A percentile compares a stretch with the other conserved stretches of the same genome.
These are phyloP conservation scores for Amazona finschi DNA, from an alignment of 2,797 vertebrate species.

Conservation along the genomic window DNA sequence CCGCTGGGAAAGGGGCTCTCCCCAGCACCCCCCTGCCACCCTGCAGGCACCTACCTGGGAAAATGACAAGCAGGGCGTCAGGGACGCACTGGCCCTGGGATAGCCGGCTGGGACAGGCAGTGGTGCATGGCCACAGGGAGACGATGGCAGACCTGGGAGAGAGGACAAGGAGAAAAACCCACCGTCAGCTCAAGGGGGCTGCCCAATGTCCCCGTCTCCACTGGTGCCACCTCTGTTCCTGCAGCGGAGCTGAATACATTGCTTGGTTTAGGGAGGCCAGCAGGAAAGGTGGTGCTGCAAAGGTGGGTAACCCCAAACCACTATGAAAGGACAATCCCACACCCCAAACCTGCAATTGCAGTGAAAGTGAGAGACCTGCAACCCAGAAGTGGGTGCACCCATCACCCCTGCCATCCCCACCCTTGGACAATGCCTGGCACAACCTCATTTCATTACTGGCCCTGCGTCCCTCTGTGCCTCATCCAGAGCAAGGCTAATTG, in stretches of 20 bases:
- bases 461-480: background rate
- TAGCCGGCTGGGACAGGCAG: background rate
- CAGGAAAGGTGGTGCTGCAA: background rate
- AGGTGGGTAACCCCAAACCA: background rate
- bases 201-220: background rate
- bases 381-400: background rate
- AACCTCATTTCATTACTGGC: constrained; percentile 22
- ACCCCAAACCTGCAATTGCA: background rate
- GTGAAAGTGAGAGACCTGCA: background rate
- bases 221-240: background rate
- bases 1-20: background rate
- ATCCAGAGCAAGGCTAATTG: constrained; percentile 51
- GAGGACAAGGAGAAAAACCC: background rate
- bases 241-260: fast-evolving
- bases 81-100: background rate
- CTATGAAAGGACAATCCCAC: fast-evolving
- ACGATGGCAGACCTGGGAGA: background rate
- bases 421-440: fast-evolving
- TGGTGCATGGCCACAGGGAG: constrained; percentile 16
- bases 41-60: background rate
- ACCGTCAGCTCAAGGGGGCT: background rate
- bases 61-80: constrained; percentile 22
- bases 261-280: background rate
- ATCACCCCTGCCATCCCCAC: fast-evolving
- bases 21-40: fast-evolving